These are phyloP conservation scores for Peromyscus polionotus DNA, from an alignment of 2,113 vertebrate genomes.

Conservation along the genomic window DNA sequence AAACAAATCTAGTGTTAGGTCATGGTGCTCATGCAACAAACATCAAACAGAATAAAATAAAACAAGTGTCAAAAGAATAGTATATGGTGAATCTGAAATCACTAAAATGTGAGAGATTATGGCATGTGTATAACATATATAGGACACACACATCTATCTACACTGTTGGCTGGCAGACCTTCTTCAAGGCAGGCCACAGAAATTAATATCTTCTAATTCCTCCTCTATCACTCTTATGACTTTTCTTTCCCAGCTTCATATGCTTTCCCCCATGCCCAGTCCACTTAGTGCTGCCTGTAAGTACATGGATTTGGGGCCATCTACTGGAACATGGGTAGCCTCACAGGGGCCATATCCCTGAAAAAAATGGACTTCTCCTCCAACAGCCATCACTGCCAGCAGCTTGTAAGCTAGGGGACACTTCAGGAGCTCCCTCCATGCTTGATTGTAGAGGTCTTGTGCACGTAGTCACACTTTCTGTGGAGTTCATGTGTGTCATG, in stretches of 20 bases:
- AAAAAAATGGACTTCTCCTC: neutral
- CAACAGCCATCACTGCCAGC: neutral
- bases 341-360: neutral
- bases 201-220: neutral
- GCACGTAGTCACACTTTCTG: neutral
- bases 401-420: neutral
- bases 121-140: neutral
- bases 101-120: neutral
- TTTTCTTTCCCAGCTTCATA: neutral
- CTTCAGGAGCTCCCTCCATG: neutral
- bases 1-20: neutral
- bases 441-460: neutral
- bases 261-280: neutral
- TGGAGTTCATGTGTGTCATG: neutral
- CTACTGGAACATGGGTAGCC: neutral
- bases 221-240: neutral
- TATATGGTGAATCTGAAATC: neutral
- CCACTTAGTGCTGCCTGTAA: neutral
- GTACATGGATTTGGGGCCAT: neutral
- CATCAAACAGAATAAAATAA: neutral
- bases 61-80: neutral
- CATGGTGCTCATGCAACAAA: neutral
- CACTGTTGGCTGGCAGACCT: neutral
- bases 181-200: neutral
- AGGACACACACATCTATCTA: neutral